Conservation (phyloP, 2,797 vertebrate species). For the Echeneis naucrates region DNA sequence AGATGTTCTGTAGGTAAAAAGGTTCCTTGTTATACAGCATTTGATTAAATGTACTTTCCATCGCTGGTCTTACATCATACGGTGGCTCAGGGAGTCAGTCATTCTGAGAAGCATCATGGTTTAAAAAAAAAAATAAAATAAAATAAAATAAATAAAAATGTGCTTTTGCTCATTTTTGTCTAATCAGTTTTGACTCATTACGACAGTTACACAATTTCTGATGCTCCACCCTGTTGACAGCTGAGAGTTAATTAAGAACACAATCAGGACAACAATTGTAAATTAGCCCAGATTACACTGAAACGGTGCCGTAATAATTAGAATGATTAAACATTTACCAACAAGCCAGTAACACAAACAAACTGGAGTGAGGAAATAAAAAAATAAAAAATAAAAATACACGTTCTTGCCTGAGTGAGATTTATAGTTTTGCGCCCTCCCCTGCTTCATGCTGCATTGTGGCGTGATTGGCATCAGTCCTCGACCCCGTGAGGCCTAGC, state of each 20-base stretch:
- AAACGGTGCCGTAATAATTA: background rate
- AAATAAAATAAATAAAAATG: too few relatives aligned
- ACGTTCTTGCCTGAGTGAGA: conserved; percentile 14
- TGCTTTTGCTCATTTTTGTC: background rate
- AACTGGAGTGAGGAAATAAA: background rate
- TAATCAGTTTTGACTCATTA: background rate
- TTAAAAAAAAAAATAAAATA: too few relatives aligned
- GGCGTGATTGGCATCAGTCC: conserved; percentile 72
- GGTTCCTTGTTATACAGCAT: background rate
- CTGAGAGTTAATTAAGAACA: background rate
- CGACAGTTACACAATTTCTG: background rate
- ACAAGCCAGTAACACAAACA: background rate
- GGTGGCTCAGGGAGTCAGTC: background rate
- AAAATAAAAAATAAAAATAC: conserved; percentile 23
- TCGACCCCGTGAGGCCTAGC: conserved; percentile 65
- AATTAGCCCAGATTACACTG: background rate
- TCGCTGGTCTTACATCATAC: background rate
- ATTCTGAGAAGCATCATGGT: background rate
- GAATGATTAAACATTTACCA: background rate
- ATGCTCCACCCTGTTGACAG: background rate
- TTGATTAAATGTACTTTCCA: background rate
- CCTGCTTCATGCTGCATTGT: conserved; percentile 50
- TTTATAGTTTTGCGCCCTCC: conserved; percentile 22
- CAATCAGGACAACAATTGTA: background rate
- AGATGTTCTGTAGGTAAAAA: background rate